Evolutionary conservation across 2,113 vertebrate genomes (phyloP), one percentile per base, ranked within the genome.

Genomic region (Chaetura pelagica): DNA sequence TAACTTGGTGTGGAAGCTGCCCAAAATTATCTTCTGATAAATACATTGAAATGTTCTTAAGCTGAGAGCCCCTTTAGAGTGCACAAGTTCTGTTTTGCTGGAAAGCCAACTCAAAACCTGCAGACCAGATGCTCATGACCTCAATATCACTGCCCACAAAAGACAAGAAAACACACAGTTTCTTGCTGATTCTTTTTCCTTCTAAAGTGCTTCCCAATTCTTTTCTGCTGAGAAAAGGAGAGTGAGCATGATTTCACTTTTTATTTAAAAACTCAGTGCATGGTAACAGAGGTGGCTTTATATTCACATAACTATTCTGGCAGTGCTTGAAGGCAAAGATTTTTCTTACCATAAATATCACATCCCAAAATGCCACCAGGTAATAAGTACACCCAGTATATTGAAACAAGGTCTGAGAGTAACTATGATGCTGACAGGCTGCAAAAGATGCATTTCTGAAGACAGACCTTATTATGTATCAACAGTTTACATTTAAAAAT

Each of bases 41-140:
- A 74, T 55, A 63, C 0, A 42, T 0, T 5, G 19, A 71, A 64
- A 69, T 11, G 38, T 14, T 89, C 26, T 42, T 4, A 85, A 79
- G 63, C 0, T 29, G 29, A 69, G 88, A 81, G 42, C 57, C 68
- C 73, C 55, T 88, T 81, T 35, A 20, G 42, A 74, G 46, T 0
- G 6, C 12, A 6, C 15, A 73, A 73, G 40, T 77, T 24, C 5
- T 14, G 59, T 24, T 38, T n/a, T 0, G 9, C 55, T 78, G 64
- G 52, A 49, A 91, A 93, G 83, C 23, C 12, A 40, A 42, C 24
- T 55, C 4, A 2, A 95, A 95, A 92, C 67, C 94, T 92, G 92
- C 93, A 68, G 55, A 67, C 72, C 85, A 90, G 80, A 95, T 93
- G 93, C 84, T 64, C 44, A 32, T 15, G 63, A 79, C 67, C 48